Conservation (phyloP, 1,140 invertebrate species). For the Orius insidiosus region DNA sequence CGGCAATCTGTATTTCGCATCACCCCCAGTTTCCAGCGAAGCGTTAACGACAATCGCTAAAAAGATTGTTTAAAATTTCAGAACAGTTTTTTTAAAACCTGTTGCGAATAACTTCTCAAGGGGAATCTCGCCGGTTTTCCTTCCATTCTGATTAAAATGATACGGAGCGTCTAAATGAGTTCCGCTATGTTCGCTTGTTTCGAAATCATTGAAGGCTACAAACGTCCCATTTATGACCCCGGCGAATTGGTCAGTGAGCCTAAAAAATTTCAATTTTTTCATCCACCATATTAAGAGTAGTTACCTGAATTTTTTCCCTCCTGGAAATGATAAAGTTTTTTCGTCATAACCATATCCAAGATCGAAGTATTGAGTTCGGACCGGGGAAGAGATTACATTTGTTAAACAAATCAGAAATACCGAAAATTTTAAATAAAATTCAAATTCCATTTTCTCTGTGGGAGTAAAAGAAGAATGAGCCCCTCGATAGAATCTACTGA, state of each 20-base stretch:
- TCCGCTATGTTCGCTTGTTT: slow-evolving; percentile 39
- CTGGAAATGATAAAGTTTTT: neutral
- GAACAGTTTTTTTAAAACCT: no score
- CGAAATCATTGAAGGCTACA: slow-evolving; percentile 37
- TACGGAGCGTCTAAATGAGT: slow-evolving; percentile 51
- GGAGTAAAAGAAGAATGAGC: no score
- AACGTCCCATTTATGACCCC: neutral
- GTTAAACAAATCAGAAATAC: no score
- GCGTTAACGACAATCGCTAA: slow-evolving; percentile 8
- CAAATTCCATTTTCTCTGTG: no score
- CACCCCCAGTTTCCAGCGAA: slow-evolving; percentile 5
- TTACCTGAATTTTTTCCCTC: neutral
- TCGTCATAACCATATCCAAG: neutral
- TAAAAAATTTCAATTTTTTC: no score
- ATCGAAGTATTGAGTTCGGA: no score
- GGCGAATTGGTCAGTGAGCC: no score
- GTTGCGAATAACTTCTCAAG: slow-evolving; percentile 35
- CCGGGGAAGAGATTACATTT: no score
- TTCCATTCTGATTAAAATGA: slow-evolving; percentile 35
- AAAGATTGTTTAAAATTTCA: slow-evolving; percentile 10
- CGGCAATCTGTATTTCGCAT: slow-evolving; percentile 1
- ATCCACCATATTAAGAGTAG: no score
- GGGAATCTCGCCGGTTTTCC: slow-evolving; percentile 39
- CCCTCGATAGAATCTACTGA: no score
- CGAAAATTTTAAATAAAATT: no score